Conservation (phyloP, 2,888 invertebrate species). For the Chloroclystis v-ata region DNA sequence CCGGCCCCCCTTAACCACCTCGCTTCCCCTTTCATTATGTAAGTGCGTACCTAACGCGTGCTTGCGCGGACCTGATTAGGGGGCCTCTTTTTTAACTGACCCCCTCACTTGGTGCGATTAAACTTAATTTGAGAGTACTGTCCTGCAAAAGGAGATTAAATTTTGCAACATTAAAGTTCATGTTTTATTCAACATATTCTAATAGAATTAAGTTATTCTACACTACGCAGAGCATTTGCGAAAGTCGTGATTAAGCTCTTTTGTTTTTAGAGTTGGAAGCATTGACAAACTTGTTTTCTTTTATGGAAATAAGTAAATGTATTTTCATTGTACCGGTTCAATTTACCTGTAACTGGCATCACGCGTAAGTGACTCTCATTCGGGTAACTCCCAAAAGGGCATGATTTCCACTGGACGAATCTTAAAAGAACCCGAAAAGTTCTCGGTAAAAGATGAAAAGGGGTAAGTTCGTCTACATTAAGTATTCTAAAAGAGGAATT, state of each 20-base stretch:
- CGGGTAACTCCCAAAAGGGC: constrained; percentile 47
- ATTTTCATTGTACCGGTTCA: constrained; percentile 31
- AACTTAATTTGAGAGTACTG: constrained; percentile 72
- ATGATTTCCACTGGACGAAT: constrained; percentile 59
- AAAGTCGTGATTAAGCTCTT: not conserved
- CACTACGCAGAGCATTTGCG: no score
- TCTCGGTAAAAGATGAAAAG: constrained; percentile 62
- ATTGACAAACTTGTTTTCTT: constrained; percentile 22
- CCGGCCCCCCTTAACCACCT: constrained; percentile 49
- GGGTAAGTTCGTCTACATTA: constrained; percentile 62
- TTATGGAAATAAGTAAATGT: constrained; percentile 24
- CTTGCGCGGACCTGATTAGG: constrained; percentile 76
- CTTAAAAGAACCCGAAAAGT: constrained; percentile 63
- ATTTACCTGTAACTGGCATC: constrained; percentile 41
- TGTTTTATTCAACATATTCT: not conserved
- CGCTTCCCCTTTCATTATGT: constrained; percentile 76
- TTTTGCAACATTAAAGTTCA: constrained; percentile 38
- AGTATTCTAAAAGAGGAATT: constrained; percentile 70
- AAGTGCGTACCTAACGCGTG: constrained; percentile 77
- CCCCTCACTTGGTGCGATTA: constrained; percentile 72
- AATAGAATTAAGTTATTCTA: not conserved
- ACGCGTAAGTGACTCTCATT: constrained; percentile 37
- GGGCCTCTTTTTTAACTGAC: constrained; percentile 77
- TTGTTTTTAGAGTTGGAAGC: constrained; percentile 16
- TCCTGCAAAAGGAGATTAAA: constrained; percentile 57